Base-by-base conservation (phyloP, 1,140 invertebrate genomes). In the Teleogryllus occipitalis region DNA sequence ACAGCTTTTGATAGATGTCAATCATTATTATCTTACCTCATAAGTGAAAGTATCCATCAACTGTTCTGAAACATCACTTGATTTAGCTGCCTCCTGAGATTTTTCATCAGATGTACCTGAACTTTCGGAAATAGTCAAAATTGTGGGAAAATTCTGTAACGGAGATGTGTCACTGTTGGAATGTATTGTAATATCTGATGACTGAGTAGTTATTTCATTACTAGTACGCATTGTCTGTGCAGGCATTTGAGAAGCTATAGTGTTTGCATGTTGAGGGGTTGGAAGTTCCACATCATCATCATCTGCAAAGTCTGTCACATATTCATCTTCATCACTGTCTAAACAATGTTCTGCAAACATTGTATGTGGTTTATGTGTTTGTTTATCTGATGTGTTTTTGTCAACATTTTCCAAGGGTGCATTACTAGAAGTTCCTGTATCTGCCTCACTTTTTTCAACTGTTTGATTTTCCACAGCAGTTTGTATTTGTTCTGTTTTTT, bases 281-380 rank as follows among this genome's bases (percentile, higher is more conserved):
- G 54, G 10, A 65, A 65, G 54, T 65, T 65, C 54, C 10, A 18
- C 21, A 39, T 48, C 46, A 39, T 88, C 87, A 21, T 85, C 82
- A 82, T 86, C 83, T 75, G 84, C 81, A 80, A 85, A 81, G 80
- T 81, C 78, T 74, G 78, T 77, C 80, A 83, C 80, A 74, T 79
- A 80, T 49, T 82, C 80, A 48, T 85, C 80, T 79, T 87, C 87
- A 79, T 87, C 87, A 83, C 88, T 87, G 18, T 65, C 54, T 65
- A 65, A 65, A 65, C 54, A 65, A 18, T 65, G 54, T 18, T 65
- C 54, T 3, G 54, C 2, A 7, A 65, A 65, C 27, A 39, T 39
- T 39, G 27, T 39, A 65, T 65, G 18, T 18, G 54, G 7, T 65
- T 65, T 65, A 65, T 10, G 54, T 10, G 54, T 18, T 65, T 65